Conservation (phyloP, 2,797 vertebrate species). For the Myripristis jacobus region DNA sequence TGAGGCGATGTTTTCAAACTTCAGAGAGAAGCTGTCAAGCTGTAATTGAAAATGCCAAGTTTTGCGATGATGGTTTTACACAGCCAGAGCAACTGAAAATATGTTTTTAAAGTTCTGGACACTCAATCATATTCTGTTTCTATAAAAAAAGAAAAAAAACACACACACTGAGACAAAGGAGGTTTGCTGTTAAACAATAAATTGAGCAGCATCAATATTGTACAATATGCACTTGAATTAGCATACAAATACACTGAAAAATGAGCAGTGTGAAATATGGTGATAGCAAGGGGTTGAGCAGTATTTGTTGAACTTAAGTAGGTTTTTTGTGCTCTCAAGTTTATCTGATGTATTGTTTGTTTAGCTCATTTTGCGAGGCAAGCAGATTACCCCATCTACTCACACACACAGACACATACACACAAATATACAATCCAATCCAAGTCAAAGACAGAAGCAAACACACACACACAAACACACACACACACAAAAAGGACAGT, state of each 20-base stretch:
- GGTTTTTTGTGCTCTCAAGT: neutral
- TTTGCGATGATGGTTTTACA: slow-evolving; percentile 67
- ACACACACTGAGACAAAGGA: slow-evolving; percentile 40
- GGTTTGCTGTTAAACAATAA: slow-evolving; percentile 15
- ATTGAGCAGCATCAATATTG: slow-evolving; percentile 15
- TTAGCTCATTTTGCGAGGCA: slow-evolving; percentile 11
- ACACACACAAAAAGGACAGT: slow-evolving; percentile 40
- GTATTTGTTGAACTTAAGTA: neutral
- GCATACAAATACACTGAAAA: slow-evolving; percentile 2
- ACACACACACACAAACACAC: slow-evolving; percentile 4
- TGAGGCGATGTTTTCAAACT: slow-evolving; percentile 69
- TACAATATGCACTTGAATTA: slow-evolving; percentile 19
- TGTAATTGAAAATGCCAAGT: slow-evolving; percentile 75
- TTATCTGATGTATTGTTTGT: neutral
- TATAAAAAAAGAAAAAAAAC: slow-evolving; percentile 35
- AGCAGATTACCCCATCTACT: slow-evolving; percentile 4
- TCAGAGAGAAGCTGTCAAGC: slow-evolving; percentile 73
- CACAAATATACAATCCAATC: slow-evolving; percentile 24
- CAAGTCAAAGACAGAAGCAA: slow-evolving; percentile 9
- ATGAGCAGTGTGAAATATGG: slow-evolving; percentile 2
- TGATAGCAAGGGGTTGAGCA: neutral
- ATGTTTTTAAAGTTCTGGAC: slow-evolving; percentile 56
- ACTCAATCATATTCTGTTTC: slow-evolving; percentile 43
- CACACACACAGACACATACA: neutral
- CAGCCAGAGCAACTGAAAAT: slow-evolving; percentile 55